Evolutionary conservation across 2,888 invertebrate species (phyloP), one percentile per base, ranked within the genome.

Genomic region (Pristionchus arcanus): DNA sequence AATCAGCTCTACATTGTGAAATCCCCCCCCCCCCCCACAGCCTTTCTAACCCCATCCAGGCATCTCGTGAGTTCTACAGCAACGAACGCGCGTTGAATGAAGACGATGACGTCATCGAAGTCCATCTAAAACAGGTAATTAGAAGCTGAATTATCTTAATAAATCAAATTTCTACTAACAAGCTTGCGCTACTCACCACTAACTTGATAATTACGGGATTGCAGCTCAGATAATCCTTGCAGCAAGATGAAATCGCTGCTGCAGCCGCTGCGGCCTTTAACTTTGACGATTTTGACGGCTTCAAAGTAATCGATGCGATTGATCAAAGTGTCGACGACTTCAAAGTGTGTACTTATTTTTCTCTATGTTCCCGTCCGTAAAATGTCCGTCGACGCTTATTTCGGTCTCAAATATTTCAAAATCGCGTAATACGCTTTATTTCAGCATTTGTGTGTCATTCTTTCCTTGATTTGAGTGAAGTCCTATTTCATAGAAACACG

Each of bases 41-140:
- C 28, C 15, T 49, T 53, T 25, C 21, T 81, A 15, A 49, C n/a
- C 49, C 81, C 42, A 28, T 53, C n/a, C 84, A 85, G 84, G 34
- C 16, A 7, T 55, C 84, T 19, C 59, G 84, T 0, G 59, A 55
- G 13, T n/a, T 85, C 59, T 59, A 85, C 59, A 85, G 59, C 59
- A 85, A 55, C 59, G 84, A 85, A 16, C 55, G 49, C 2, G 55
- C 16, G 3, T 13, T 59, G 49, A 53, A 87, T 42, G 68, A 66
- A 28, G 87, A 87, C 9, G 87, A 87, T 68, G 87, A 87, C 68
- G 68, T 87, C 87, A 87, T 87, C 63, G 87, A 87, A 49, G 31
- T 87, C 2, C 87, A 87, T 49, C 49, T 68, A 4, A 87, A 42
- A 68, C 66, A 87, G 42, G 87, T 87, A 42, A 68, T 9, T 42